Base-by-base conservation (phyloP, 2,888 invertebrate genomes). In the Falcaria lacertinaria region DNA sequence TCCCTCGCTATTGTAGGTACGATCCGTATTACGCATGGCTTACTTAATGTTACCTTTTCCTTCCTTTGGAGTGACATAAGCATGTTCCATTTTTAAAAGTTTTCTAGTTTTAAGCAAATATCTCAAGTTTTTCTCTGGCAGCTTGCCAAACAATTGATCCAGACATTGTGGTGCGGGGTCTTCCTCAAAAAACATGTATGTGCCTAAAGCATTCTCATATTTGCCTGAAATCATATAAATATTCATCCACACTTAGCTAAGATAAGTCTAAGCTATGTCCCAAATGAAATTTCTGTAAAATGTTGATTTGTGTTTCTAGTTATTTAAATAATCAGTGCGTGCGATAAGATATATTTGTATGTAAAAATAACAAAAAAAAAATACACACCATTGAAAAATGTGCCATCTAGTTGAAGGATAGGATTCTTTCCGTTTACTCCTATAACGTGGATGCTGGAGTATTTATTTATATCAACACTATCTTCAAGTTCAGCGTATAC, bases 161-260 rank as follows among this genome's bases (percentile, higher is more conserved):
- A 60, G 56, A 15, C 74, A 60, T 34, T 73, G 60, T 39, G 88
- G 81, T 33, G 89, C 74, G 22, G 89, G 77, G 48, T 92, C 91
- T 59, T 92, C 92, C 67, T 93, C 92, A 69, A 95, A 95, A 69
- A 95, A 94, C 69, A 95, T 82, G 54, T 93, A 92, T 13, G 95
- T 95, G 15, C 95, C 95, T 47, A 93, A 71, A 6, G 92, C 88
- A 66, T 92, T 91, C 63, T 93, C 92, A 74, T 92, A 94, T 40
- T 90, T 90, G 14, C 95, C 95, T 92, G 71, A 60, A 76, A 87
- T 15, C 32, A 43, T 25, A 14, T 41, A 41, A 16, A 1, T 35
- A 7, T 19, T n/a, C 7, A 19, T 17, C 19, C 14, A 19, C 19
- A n/a, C n/a, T n/a, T n/a, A n/a, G n/a, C n/a, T n/a, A n/a, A n/a